These are phyloP conservation scores for Myotis yumanensis DNA, from an alignment of 2,113 vertebrate species.

Conservation along the genomic window DNA sequence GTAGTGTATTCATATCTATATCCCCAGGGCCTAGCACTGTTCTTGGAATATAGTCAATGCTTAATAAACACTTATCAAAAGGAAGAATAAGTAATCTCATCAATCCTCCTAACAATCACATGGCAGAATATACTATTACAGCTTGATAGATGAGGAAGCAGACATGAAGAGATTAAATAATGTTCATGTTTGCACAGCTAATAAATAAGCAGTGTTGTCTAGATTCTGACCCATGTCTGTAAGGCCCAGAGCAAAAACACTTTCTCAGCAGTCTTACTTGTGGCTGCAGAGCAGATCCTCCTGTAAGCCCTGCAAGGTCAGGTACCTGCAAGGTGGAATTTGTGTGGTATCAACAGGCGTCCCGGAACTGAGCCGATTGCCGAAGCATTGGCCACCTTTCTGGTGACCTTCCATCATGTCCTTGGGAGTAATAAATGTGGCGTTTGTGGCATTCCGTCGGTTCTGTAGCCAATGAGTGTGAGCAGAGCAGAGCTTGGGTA, in stretches of 20 bases:
- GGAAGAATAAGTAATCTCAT: not conserved
- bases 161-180: not conserved
- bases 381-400: not conserved
- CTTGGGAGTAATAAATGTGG: not conserved
- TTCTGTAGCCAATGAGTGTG: no score
- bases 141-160: not conserved
- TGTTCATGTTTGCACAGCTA: not conserved
- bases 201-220: not conserved
- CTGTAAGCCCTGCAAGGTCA: not conserved
- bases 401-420: rapidly evolving
- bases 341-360: no score
- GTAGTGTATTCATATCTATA: not conserved
- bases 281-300: not conserved
- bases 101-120: not conserved
- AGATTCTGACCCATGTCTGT: not conserved
- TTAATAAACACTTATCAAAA: not conserved
- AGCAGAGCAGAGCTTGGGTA: not conserved
- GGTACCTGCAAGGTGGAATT: not conserved
- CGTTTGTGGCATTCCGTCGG: not conserved
- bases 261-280: not conserved
- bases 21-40: no score
- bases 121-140: not conserved
- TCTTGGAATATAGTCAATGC: not conserved
- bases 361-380: not conserved
- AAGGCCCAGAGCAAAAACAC: not conserved